phyloP scores from a whole-genome alignment of 2,888 invertebrate species.

The Erebia palarica region DNA sequence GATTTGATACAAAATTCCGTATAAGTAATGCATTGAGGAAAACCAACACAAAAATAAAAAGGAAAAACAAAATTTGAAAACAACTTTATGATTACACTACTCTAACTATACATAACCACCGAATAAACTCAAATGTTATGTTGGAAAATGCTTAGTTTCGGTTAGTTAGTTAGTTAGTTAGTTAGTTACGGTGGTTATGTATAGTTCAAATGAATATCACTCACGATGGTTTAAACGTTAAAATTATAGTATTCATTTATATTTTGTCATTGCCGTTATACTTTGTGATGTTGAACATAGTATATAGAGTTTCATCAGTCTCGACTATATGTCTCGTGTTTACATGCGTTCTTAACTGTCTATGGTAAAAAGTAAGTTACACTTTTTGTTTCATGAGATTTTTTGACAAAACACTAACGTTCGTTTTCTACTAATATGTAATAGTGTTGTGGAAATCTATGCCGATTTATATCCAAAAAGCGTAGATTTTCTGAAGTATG shows the following conservation, averaged over 20 bases:
- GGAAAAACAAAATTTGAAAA: neutral
- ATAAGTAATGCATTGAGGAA: neutral
- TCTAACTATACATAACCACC: too few species aligned
- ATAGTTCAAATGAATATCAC: too few species aligned
- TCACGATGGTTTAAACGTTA: too few species aligned
- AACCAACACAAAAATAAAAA: neutral
- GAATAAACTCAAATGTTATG: too few species aligned
- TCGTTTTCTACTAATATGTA: neutral
- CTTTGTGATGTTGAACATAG: neutral
- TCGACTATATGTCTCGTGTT: neutral
- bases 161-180: too few species aligned
- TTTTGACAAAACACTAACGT: neutral
- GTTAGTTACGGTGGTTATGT: too few species aligned
- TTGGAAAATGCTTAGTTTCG: too few species aligned
- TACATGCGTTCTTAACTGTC: neutral
- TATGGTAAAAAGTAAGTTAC: too few species aligned
- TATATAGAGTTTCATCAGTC: neutral
- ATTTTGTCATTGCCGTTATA: neutral
- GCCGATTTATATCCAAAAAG: slow-evolving; percentile 20
- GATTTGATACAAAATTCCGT: neutral
- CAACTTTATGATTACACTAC: neutral
- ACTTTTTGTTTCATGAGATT: too few species aligned
- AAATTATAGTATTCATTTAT: neutral
- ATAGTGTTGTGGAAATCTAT: neutral
- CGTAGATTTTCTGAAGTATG: slow-evolving; percentile 17